Evolutionary conservation across 2,113 vertebrate genomes (phyloP).

Genomic region (Solenodon paradoxus): DNA sequence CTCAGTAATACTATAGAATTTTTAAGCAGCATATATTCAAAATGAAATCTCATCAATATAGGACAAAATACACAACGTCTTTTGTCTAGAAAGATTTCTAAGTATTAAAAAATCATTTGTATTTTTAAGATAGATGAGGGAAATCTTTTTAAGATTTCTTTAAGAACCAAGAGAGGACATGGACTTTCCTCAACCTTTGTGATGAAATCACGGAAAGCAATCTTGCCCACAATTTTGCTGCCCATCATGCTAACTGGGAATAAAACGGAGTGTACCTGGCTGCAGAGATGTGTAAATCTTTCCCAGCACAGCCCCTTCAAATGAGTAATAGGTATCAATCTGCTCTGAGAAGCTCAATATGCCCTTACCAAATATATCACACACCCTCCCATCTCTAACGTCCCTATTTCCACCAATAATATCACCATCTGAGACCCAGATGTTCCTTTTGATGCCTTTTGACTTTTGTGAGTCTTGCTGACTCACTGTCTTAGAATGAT

Average conservation of each 20-base stretch:
- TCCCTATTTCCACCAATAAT: background rate
- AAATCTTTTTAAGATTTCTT: background rate
- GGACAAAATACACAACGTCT: background rate
- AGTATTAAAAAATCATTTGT: background rate
- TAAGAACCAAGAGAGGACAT: background rate
- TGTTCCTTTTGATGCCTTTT: background rate
- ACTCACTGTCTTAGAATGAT: background rate
- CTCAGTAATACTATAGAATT: background rate
- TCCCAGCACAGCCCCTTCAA: background rate
- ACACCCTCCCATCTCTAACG: background rate
- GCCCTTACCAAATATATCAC: background rate
- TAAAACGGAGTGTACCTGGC: background rate
- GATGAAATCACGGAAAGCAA: background rate
- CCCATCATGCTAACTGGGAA: background rate
- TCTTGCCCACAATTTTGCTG: background rate
- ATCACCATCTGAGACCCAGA: no score
- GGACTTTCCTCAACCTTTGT: background rate
- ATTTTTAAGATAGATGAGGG: background rate
- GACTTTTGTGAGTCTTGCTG: background rate
- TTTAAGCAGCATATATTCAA: background rate
- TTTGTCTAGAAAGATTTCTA: background rate
- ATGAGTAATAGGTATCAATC: background rate
- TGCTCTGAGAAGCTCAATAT: background rate
- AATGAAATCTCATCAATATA: background rate
- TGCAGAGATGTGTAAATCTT: background rate